phyloP scores from a whole-genome alignment of 2,797 vertebrate species.

The Pseudomugil tenellus region DNA sequence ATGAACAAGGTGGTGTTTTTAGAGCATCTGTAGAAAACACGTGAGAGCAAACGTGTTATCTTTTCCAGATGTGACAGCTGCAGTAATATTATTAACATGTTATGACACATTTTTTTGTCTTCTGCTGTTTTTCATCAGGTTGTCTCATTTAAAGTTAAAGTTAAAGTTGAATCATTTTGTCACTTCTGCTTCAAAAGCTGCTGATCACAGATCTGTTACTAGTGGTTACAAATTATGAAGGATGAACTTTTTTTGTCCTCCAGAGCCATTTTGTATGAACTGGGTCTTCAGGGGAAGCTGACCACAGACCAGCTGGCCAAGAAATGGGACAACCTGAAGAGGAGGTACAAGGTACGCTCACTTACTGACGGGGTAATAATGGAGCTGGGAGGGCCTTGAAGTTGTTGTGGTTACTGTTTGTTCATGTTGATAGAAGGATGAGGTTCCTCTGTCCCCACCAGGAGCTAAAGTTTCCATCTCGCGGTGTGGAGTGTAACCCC shows the following conservation, averaged over 20 bases:
- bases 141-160: too few relatives aligned
- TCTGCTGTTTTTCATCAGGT: too few relatives aligned
- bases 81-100: too few relatives aligned
- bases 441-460: slow-evolving; percentile 37
- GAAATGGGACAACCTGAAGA: slow-evolving; percentile 86
- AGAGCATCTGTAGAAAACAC: too few relatives aligned
- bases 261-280: slow-evolving; percentile 81
- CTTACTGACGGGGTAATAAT: too few relatives aligned
- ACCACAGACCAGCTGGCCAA: slow-evolving; percentile 84
- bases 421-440: neutral
- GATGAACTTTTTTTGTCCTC: neutral
- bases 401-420: neutral
- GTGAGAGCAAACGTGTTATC: too few relatives aligned
- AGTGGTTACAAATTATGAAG: neutral
- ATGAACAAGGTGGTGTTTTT: too few relatives aligned
- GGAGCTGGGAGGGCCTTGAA: neutral
- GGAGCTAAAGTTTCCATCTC: slow-evolving; percentile 82
- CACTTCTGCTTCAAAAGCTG: too few relatives aligned
- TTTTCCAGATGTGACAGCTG: too few relatives aligned
- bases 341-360: slow-evolving; percentile 79
- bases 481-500: slow-evolving; percentile 74
- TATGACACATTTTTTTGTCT: too few relatives aligned
- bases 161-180: too few relatives aligned
- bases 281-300: slow-evolving; percentile 82
- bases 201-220: neutral